phyloP scores from a whole-genome alignment of 2,113 vertebrate species.

The Empidonax traillii region DNA sequence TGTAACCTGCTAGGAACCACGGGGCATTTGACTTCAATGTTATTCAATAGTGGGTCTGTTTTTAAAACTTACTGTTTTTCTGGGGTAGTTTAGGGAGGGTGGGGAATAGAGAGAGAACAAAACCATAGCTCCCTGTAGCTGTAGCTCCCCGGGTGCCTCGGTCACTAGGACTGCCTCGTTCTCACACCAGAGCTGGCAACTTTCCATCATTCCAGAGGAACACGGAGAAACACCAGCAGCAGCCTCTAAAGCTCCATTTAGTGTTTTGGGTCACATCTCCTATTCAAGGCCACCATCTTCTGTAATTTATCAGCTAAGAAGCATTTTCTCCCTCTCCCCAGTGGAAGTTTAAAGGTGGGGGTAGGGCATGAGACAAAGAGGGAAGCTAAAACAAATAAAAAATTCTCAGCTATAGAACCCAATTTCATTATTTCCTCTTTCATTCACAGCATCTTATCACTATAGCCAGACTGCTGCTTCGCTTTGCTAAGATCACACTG shows the following conservation, averaged over 20 bases:
- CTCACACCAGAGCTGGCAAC: constrained; percentile 12
- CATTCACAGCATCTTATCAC: constrained; percentile 72
- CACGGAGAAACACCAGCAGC: neutral
- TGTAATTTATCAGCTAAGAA: constrained; percentile 57
- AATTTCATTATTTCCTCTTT: constrained; percentile 70
- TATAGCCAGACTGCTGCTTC: constrained; percentile 43
- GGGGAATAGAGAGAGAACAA: constrained; percentile 21
- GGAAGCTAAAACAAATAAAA: constrained; percentile 71
- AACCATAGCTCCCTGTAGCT: constrained; percentile 45
- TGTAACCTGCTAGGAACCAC: constrained; percentile 50
- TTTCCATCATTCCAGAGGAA: neutral
- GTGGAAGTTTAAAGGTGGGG: constrained; percentile 32
- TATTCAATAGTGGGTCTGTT: constrained; percentile 24
- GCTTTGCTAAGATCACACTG: constrained; percentile 24
- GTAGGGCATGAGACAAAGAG: constrained; percentile 3
- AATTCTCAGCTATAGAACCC: constrained; percentile 75
- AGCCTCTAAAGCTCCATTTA: constrained; percentile 38
- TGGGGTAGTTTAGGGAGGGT: neutral
- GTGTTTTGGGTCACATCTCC: constrained; percentile 48
- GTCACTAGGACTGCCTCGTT: constrained; percentile 11
- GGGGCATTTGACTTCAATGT: constrained; percentile 35
- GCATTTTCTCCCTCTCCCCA: constrained; percentile 54
- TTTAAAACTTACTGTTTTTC: constrained; percentile 57
- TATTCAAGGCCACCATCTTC: constrained; percentile 36
- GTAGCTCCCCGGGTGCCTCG: constrained; percentile 1